Base-by-base conservation (phyloP, 2,797 vertebrate genomes). In the Synaphobranchus kaupii region DNA sequence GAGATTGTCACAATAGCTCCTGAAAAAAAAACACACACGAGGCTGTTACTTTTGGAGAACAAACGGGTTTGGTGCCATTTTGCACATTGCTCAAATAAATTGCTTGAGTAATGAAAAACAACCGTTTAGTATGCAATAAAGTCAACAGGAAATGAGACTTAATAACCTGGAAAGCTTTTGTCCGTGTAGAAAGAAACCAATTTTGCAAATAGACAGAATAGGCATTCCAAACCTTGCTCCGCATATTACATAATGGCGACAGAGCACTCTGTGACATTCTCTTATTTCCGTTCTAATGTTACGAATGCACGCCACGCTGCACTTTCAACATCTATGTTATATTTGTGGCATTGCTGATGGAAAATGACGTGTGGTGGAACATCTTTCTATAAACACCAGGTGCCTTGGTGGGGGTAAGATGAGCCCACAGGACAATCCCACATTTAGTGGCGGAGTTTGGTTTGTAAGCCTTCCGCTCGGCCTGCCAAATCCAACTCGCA, bases 1-100 rank as follows among this genome's bases (percentile, higher is more conserved):
- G 87, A 99, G 98, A 97, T 99, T 99, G 97, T 99, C 99, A 96
- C 99, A 99, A 95, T 99, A 99, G 95, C 98, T 98, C 96, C 99
- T 99, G 95, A 90, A 97, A 97, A 87, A 93, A 58, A 95, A 90
- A 92, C 76, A 90, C 47, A 82, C 76, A 90, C 47, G 78, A 50
- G 34, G 17, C 15, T 0, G 20, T 47, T 80, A 80, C 76, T 25
- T 44, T 78, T 22, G 1, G 25, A 48, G 2, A 48, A 47, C n/a
- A 68, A 73, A 56, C 12, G 12, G 54, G 54, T 56, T 22, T 22
- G 60, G 9, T n/a, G 60, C n/a, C 60, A 6, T 66, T 66, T 66
- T n/a, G 9, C 60, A 66, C 20, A 4, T 6, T n/a, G 9, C 60
- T n/a, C 8, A 66, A 22, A 66, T 66, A 66, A 22, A 66, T 22